Evolutionary conservation across 2,113 vertebrate genomes (phyloP), one percentile per base, ranked within the genome.

Genomic region (Solea solea): DNA sequence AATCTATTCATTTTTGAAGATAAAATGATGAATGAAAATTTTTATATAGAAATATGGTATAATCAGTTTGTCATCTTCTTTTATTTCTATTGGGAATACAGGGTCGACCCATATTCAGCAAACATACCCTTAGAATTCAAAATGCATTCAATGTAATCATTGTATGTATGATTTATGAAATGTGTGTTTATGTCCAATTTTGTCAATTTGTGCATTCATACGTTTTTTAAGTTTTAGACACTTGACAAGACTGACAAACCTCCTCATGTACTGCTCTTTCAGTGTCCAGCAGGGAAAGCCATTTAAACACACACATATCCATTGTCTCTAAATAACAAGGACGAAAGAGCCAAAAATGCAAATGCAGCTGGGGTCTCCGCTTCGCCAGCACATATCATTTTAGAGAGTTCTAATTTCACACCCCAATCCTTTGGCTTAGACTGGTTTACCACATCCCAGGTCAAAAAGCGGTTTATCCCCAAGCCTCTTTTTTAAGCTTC

Each of bases 381-480:
- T 10, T 9, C 41, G 55, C 3, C 15, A 54, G 11, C 51, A n/a
- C 8, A 16, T 11, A 21, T 34, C 25, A 34, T 46, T 56, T 56
- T 16, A 9, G 13, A 9, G 13, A n/a, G 21, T 46, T 15, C 5
- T 45, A 55, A 28, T 55, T 28, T 67, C 42, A 46, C 52, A 21
- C 21, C 16, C 42, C 21, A 14, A 54, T 34, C 10, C 12, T 54
- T 67, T 42, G 14, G 16, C 70, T 70, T 25, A 8, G 67, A 74
- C 3, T 39, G 15, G 21, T 58, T 67, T 39, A 42, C 8, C 11
- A n/a, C 28, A 6, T 63, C 39, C 57, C 9, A 63, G 71, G 78
- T 68, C 61, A 34, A 39, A 55, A 72, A 69, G 50, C 48, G n/a
- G 46, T 49, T 67, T 69, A 55, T 61, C 44, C 53, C 63, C 27